phyloP scores from a whole-genome alignment of 1,140 invertebrate genomes.

The Camponotus vicinus region DNA sequence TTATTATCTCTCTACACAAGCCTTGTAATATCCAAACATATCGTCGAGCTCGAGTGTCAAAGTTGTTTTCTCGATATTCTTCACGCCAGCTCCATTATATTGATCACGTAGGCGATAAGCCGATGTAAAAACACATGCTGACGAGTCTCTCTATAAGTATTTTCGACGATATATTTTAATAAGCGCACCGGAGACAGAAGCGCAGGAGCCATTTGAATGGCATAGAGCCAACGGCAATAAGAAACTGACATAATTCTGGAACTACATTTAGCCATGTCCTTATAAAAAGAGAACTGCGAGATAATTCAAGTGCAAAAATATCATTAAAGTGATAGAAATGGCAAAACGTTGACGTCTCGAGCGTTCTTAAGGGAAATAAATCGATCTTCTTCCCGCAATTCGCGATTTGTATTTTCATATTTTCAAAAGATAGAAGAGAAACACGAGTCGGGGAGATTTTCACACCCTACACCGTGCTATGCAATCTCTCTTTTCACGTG shows the following conservation, averaged over 20 bases:
- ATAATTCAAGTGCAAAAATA: constrained; percentile 51
- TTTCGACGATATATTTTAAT: constrained; percentile 33
- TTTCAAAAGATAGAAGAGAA: constrained; percentile 2
- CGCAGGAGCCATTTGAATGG: constrained; percentile 35
- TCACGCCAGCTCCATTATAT: neutral
- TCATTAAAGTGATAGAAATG: constrained; percentile 5
- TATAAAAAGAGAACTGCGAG: constrained; percentile 27
- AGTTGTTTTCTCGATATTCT: constrained; percentile 14
- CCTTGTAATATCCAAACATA: constrained; percentile 14
- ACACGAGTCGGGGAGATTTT: constrained; percentile 14
- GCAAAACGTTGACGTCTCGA: neutral
- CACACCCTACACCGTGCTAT: neutral
- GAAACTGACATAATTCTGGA: constrained; percentile 52
- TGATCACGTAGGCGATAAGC: neutral
- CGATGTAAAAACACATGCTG: neutral
- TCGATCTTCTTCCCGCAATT: neutral
- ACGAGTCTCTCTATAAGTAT: constrained; percentile 23
- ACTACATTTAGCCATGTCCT: constrained; percentile 41
- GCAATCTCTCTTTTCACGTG: constrained; percentile 42
- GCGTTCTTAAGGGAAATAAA: neutral
- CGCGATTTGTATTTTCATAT: constrained; percentile 36
- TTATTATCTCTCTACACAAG: constrained; percentile 4
- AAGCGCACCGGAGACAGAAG: neutral
- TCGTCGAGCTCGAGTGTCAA: constrained; percentile 6
- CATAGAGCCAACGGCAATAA: constrained; percentile 50